Conservation (phyloP, 2,888 invertebrate species). For the Platycnemis pennipes region DNA sequence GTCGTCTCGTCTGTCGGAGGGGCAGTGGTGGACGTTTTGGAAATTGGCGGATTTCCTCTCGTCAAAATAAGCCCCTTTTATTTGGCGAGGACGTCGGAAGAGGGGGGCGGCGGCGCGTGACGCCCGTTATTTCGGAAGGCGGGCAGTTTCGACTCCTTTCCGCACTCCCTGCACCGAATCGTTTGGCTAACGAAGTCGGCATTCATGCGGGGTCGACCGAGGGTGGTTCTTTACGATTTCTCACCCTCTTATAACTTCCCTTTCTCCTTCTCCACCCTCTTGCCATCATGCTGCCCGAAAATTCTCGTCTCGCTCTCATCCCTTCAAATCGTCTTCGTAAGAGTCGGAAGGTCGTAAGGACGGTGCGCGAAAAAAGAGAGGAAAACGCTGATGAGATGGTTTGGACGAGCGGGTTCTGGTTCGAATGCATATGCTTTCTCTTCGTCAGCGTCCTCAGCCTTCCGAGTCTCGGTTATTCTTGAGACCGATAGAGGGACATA, state of each 20-base stretch:
- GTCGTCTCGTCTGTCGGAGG: too few species aligned
- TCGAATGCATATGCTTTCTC: not conserved
- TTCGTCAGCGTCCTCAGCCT: not conserved
- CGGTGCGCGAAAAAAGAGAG: not conserved
- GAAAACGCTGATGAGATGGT: not conserved
- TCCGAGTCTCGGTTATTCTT: not conserved
- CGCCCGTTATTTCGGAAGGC: not conserved
- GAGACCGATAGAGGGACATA: not conserved
- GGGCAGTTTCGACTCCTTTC: not conserved
- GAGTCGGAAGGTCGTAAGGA: not conserved
- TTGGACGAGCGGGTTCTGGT: not conserved
- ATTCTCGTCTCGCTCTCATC: not conserved
- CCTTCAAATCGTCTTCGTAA: not conserved
- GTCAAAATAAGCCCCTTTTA: not conserved
- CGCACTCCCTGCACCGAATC: not conserved
- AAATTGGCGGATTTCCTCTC: constrained; percentile 11
- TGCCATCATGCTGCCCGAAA: not conserved
- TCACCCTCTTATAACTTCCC: not conserved
- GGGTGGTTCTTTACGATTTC: not conserved
- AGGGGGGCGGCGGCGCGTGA: not conserved
- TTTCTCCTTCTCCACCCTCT: not conserved
- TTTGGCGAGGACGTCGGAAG: not conserved
- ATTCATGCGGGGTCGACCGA: not conserved
- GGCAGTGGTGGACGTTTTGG: not conserved
- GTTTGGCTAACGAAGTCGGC: not conserved